Evolutionary conservation across 1,140 invertebrate genomes (phyloP).

Genomic region (Zaprionus capensis): DNA sequence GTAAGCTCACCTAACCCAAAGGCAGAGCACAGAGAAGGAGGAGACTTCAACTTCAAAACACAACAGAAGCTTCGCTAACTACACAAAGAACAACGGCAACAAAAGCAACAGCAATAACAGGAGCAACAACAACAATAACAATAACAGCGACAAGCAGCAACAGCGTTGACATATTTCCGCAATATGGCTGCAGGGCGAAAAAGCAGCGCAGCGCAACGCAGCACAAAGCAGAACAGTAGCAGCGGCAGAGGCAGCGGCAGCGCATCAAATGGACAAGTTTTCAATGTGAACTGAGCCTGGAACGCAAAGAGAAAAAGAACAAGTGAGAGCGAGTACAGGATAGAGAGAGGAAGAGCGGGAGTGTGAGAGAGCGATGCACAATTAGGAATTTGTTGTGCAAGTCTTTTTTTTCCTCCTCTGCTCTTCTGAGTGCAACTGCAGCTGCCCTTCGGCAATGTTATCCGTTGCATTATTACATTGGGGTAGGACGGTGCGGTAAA

Average conservation of each 20-base stretch:
- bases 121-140: slow-evolving; percentile 2
- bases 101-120: slow-evolving; percentile 24
- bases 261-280: slow-evolving; percentile 67
- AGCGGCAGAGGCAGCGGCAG: neutral
- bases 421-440: slow-evolving; percentile 44
- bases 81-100: slow-evolving; percentile 27
- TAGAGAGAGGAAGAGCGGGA: slow-evolving; percentile 10
- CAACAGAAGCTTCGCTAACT: neutral
- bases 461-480: slow-evolving; percentile 70
- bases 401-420: slow-evolving; percentile 41
- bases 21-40: slow-evolving; percentile 49
- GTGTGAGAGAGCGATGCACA: slow-evolving; percentile 50
- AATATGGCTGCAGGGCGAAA: slow-evolving; percentile 68
- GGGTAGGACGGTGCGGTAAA: slow-evolving; percentile 58
- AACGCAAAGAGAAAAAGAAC: slow-evolving; percentile 13
- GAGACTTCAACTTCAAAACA: slow-evolving; percentile 77
- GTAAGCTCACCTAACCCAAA: slow-evolving; percentile 67
- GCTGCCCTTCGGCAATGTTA: slow-evolving; percentile 54
- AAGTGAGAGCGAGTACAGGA: slow-evolving; percentile 19
- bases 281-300: slow-evolving; percentile 50
- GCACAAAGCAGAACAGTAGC: slow-evolving; percentile 42
- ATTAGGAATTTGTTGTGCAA: slow-evolving; percentile 80
- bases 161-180: slow-evolving; percentile 77
- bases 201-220: slow-evolving; percentile 31
- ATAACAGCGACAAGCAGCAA: slow-evolving; percentile 20